Conservation (phyloP, 2,797 vertebrate genomes). For the Centroberyx gerrardi region DNA sequence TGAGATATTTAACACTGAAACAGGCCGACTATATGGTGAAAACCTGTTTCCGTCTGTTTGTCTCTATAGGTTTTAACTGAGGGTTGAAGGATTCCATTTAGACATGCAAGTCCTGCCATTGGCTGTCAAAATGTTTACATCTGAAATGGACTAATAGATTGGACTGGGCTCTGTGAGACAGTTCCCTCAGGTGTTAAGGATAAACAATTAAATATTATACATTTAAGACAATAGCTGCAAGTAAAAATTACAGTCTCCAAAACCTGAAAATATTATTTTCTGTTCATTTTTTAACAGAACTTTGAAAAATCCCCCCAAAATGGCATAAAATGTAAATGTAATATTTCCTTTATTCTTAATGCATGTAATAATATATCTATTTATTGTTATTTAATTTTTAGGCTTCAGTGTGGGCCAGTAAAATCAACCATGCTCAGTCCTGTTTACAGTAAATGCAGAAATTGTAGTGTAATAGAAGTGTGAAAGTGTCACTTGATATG, state of each 20-base stretch:
- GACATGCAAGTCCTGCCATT: slow-evolving; percentile 14
- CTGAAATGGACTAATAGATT: slow-evolving; percentile 8
- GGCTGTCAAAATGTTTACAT: slow-evolving; percentile 31
- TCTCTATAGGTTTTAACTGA: slow-evolving; percentile 30
- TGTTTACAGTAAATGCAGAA: background rate
- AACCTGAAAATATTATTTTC: background rate
- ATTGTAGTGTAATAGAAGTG: no score
- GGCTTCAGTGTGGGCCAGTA: background rate
- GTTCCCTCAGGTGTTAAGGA: background rate
- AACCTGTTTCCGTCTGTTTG: slow-evolving; percentile 28
- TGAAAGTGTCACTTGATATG: background rate
- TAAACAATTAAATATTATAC: background rate
- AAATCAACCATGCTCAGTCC: background rate
- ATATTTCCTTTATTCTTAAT: background rate
- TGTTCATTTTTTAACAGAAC: background rate
- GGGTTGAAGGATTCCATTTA: slow-evolving; percentile 17
- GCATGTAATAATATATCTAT: background rate
- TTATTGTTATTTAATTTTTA: background rate
- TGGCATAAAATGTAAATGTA: background rate
- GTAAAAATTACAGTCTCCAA: background rate
- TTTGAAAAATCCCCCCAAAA: background rate
- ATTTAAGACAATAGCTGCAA: background rate
- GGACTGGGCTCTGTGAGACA: background rate
- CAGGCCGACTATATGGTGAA: slow-evolving; percentile 1
- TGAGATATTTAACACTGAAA: background rate